Base-by-base conservation (phyloP, 2,888 invertebrate species). In the Athetis lepigone region DNA sequence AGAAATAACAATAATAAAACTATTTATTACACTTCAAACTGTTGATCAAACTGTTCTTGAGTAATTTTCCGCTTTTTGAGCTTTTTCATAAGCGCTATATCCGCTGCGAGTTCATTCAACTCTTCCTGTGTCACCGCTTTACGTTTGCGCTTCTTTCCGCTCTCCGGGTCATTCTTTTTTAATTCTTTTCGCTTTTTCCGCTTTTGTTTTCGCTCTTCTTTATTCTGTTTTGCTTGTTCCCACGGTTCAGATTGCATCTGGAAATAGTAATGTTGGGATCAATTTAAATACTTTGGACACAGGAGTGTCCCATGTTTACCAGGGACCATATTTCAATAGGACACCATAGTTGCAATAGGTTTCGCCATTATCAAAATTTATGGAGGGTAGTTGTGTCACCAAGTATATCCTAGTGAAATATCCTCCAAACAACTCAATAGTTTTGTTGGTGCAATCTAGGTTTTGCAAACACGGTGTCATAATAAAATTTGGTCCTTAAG, bases 1-100 rank as follows among this genome's bases (percentile, higher is more conserved):
- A 7, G 9, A 2, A 43, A 36, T 11, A 55, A 56, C 23, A 1
- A 18, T 25, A 5, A 8, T 11, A 18, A 39, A 40, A 42, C 11
- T 36, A 45, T 55, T 33, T 46, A 47, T 73, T 91, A 85, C 5
- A 89, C 85, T 64, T 96, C 96, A 86, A 97, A 96, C 74, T 96
- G 94, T 77, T 96, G 92, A 74, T 97, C 96, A 79, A 96, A 97
- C 79, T 97, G 96, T 72, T 96, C 96, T 55, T 96, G 93, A 0
- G 95, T 95, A 27, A 97, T 97, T 88, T 98, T 98, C 79, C 97
- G 97, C 83, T 96, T 97, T 88, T 98, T 98, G 0, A 98, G 92
- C 82, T 98, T 98, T 88, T 98, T 99, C 66, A 98, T 96, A 23
- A 98, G 93, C 6, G 97, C 96, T 50, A 98, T 96, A 86, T 99